phyloP scores from a whole-genome alignment of 2,888 invertebrate genomes.

The Drosophila histrio region DNA sequence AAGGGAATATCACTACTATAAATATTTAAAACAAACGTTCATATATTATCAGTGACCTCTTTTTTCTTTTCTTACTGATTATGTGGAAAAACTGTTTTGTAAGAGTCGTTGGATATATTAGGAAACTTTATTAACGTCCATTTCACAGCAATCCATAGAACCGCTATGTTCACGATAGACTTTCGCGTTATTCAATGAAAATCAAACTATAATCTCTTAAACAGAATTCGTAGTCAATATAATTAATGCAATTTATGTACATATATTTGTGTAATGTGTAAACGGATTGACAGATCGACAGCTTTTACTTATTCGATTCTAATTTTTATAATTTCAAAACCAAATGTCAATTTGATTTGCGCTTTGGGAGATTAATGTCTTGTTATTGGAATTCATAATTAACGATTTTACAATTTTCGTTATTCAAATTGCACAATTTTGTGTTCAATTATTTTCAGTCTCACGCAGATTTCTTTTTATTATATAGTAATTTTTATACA shows the following conservation, averaged over 20 bases:
- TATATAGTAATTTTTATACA: slow-evolving; percentile 41
- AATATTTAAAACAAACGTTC: not conserved
- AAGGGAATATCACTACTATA: not conserved
- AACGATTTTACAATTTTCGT: slow-evolving; percentile 37
- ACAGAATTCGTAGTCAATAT: slow-evolving; percentile 7
- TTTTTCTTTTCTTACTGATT: too few relatives aligned
- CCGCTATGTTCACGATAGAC: slow-evolving; percentile 3
- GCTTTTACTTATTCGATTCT: slow-evolving; percentile 4
- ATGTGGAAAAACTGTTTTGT: not conserved
- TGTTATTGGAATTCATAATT: slow-evolving; percentile 39
- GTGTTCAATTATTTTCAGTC: slow-evolving; percentile 68
- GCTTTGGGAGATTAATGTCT: slow-evolving; percentile 46
- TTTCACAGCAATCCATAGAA: too few relatives aligned
- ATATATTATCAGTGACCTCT: too few relatives aligned
- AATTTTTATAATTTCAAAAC: slow-evolving; percentile 24
- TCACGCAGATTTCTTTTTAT: slow-evolving; percentile 62
- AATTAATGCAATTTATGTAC: slow-evolving; percentile 32
- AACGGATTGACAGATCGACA: slow-evolving; percentile 43
- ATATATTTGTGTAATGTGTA: slow-evolving; percentile 28
- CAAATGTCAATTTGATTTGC: slow-evolving; percentile 48
- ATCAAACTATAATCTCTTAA: slow-evolving; percentile 10
- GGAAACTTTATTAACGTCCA: slow-evolving; percentile 47
- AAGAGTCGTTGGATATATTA: slow-evolving; percentile 14
- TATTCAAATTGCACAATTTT: slow-evolving; percentile 59
- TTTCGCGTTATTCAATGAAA: slow-evolving; percentile 5